Base-by-base conservation (phyloP, 2,888 invertebrate species). In the Bembecia ichneumoniformis region DNA sequence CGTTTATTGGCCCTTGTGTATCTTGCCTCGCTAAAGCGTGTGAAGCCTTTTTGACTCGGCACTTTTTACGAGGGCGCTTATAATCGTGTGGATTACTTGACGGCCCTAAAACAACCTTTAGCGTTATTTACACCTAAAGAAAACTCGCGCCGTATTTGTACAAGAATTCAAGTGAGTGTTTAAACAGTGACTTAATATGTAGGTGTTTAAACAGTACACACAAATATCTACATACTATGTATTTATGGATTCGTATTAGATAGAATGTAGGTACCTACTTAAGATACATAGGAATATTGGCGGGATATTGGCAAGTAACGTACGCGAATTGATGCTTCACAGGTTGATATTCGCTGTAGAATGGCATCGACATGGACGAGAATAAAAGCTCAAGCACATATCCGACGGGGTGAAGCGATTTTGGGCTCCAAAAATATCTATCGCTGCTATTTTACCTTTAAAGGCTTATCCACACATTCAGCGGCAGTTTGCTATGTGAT, bases 1-100 rank as follows among this genome's bases (percentile, higher is more conserved):
- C 83, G 82, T 82, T 83, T 81, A 80, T 82, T 82, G 82, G 81
- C 81, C 82, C 80, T 82, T 84, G 83, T 84, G 77, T 84, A 78
- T 75, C 75, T 78, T 79, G 71, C 80, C 80, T 77, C 71, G 72
- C 77, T 75, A 75, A 77, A 79, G 80, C 82, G 83, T 36, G 49
- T 80, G 74, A 82, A 81, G 80, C 80, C 82, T 82, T 83, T 83
- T 86, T 81, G 82, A 84, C 83, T 83, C 77, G 77, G 79, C 83
- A 84, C 82, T 84, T 83, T 83, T 83, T 80, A 80, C 68, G 60
- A 83, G 82, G 74, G 79, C 68, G 74, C 77, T 83, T 76, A 82
- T 78, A 72, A 72, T 67, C 74, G 74, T 74, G 77, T 75, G 67
- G 65, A 77, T 74, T 77, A 77, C 73, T 66, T 63, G 60, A 67